Percentiles rank a stretch among this genome's conserved stretches.
These are phyloP conservation scores for Kryptopterus vitreolus DNA, from an alignment of 2,797 vertebrate species.

Conservation along the genomic window DNA sequence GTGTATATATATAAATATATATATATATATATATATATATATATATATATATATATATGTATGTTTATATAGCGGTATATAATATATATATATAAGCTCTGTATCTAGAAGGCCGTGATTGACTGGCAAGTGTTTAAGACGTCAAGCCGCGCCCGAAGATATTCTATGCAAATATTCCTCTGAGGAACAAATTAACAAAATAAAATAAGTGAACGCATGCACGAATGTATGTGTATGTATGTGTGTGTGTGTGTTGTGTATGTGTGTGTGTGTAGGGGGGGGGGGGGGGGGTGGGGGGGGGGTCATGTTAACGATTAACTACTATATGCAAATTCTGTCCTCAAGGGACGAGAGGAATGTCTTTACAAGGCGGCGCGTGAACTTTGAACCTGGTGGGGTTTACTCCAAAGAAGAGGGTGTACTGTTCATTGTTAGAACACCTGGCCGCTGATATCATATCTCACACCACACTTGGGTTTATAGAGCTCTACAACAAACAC, in stretches of 20 bases:
- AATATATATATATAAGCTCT: too few species aligned
- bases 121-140: neutral
- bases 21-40: too few species aligned
- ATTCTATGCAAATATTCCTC: slow-evolving; percentile 37
- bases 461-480: slow-evolving; percentile 61
- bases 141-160: neutral
- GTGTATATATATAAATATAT: too few species aligned
- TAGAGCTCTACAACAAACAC: slow-evolving; percentile 90
- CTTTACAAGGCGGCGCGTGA: slow-evolving; percentile 47
- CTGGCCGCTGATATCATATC: slow-evolving; percentile 56
- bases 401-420: neutral
- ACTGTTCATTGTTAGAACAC: slow-evolving; percentile 59
- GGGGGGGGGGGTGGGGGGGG: too few species aligned
- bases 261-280: too few species aligned
- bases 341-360: slow-evolving; percentile 18
- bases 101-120: neutral
- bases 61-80: too few species aligned
- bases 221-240: too few species aligned
- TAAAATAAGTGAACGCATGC: slow-evolving; percentile 51
- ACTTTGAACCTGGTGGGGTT: slow-evolving; percentile 65
- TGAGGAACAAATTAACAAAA: slow-evolving; percentile 54
- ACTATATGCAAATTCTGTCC: slow-evolving; percentile 73
- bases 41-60: too few species aligned
- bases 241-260: too few species aligned
- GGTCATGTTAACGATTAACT: slow-evolving; percentile 71